Evolutionary conservation across 2,888 invertebrate genomes (phyloP), one percentile per base, ranked within the genome.

Genomic region (Parochlus steinenii): DNA sequence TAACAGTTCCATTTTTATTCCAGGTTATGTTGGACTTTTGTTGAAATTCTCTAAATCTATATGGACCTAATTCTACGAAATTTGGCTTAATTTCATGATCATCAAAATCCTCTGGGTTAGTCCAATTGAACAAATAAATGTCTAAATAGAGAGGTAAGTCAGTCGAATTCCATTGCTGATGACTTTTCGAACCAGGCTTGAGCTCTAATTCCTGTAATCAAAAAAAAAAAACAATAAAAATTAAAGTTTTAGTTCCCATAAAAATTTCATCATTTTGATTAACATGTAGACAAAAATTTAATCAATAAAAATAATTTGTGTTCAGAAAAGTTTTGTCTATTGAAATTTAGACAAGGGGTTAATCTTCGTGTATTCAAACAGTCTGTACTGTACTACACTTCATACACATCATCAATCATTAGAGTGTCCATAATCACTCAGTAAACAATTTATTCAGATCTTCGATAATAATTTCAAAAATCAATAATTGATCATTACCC

Each of bases 101-200:
- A 1, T 64, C 61, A 19, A 67, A 61, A 34, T 65, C 62, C 3
- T 69, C 61, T 0, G 74, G 65, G 50, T 77, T 77, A 6, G 76
- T 75, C 76, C 77, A 76, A 52, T 77, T 76, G 55, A 69, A 76
- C 45, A 74, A 61, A 48, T 66, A 71, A 39, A 76, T 55, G 41
- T 73, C 68, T 40, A 76, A 54, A 44, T 54, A 58, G 5, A 75
- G 49, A 0, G 71, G 69, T 10, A 73, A 54, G 0, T 63, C 56
- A 0, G 70, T 67, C 22, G 64, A 67, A 44, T 64, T 57, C 82
- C 82, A 83, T 17, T 72, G 49, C 2, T 63, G 55, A 53, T 62
- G 78, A 6, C 67, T 60, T 4, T 58, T 53, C 0, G 72, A 67
- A 2, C 53, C 53, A 0, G 71, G 69, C 0, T 62, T 54, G 30